Percentiles rank a stretch among this genome's conserved stretches.
Conservation (phyloP, 2,113 vertebrate genomes). For the Ascaphus truei region DNA sequence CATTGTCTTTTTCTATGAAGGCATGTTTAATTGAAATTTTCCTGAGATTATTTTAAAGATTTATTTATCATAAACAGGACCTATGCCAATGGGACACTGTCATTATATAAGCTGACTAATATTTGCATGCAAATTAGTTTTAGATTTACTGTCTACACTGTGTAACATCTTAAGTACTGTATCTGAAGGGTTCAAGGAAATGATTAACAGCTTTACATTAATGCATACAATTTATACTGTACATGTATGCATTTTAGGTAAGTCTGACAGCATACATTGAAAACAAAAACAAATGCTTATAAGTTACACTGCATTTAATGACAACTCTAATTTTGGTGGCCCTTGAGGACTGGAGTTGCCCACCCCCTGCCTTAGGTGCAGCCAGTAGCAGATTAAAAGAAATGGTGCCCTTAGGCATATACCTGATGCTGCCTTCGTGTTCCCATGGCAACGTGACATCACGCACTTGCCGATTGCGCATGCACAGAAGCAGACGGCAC, state of each 20-base stretch:
- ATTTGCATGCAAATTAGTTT: slow-evolving; percentile 8
- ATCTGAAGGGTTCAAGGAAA: background rate
- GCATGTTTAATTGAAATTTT: background rate
- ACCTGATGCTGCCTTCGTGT: no score
- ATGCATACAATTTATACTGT: slow-evolving; percentile 2
- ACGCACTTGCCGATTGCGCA: no score
- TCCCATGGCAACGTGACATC: no score
- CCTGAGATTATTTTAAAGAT: background rate
- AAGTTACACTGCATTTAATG: background rate
- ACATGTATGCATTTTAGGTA: background rate
- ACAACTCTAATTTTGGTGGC: background rate
- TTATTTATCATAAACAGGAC: background rate
- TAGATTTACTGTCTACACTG: background rate
- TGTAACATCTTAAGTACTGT: background rate
- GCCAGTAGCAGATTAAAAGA: no score
- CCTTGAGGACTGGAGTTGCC: no score
- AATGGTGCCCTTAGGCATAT: no score
- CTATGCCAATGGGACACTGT: background rate
- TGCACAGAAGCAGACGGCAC: no score
- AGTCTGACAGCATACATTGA: background rate
- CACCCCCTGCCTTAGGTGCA: no score
- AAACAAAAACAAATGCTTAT: background rate
- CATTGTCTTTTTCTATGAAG: background rate
- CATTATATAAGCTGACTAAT: slow-evolving; percentile 2
- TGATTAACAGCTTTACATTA: slow-evolving; percentile 3